phyloP scores from a whole-genome alignment of 2,888 invertebrate genomes.

The Acanthosepion esculentum region DNA sequence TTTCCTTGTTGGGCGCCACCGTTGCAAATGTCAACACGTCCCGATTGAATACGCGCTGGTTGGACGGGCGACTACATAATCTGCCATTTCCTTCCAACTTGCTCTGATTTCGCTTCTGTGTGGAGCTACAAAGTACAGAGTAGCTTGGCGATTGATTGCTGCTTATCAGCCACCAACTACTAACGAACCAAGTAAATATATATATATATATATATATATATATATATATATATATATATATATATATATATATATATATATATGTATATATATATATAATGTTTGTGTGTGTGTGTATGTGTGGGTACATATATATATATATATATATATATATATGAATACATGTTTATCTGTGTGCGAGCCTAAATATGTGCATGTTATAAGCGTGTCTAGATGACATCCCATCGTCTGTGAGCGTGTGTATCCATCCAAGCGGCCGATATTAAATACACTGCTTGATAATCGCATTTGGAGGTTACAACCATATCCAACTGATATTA shows the following conservation, averaged over 20 bases:
- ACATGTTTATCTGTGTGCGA: no score
- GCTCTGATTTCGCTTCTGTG: background rate
- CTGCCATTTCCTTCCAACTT: background rate
- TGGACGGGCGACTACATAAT: background rate
- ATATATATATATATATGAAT: no score
- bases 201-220: background rate
- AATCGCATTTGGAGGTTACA: no score
- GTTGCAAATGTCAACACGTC: constrained; percentile 23
- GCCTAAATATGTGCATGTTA: no score
- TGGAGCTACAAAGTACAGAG: background rate
- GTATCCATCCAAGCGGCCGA: no score
- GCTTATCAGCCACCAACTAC: background rate
- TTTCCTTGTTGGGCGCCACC: constrained; percentile 33
- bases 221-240: background rate
- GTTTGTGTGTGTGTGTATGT: no score
- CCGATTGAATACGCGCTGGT: background rate
- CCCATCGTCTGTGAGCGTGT: no score
- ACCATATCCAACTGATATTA: no score
- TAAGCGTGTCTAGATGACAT: no score
- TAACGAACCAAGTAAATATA: background rate
- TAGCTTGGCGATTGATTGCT: background rate
- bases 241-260: background rate
- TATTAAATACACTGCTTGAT: no score
- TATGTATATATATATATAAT: background rate
- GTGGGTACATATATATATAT: no score